Base-by-base conservation (phyloP, 1,140 invertebrate genomes). In the Zaprionus capensis region DNA sequence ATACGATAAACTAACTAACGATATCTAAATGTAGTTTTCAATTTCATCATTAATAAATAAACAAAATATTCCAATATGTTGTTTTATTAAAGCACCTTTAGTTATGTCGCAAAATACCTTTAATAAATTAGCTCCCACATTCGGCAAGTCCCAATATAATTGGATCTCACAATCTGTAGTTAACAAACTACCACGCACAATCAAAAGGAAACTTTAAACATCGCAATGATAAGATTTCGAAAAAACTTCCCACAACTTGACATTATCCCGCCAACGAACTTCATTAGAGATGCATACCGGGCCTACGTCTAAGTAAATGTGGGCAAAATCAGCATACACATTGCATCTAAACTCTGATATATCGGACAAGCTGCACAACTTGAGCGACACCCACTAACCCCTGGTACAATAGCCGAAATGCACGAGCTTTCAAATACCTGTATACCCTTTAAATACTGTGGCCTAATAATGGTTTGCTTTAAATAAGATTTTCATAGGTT, bases 331-430 rank as follows among this genome's bases (percentile, higher is more conserved):
- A 38, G 9, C 31, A 65, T 26, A 34, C 20, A 34, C 22, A 17
- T 64, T n/a, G 26, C 49, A 17, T 53, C 24, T 34, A 51, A 12
- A 15, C 2, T 1, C 4, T 61, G 46, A 44, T 11, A 28, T 28
- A n/a, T 61, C 15, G 24, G 15, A 9, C 14, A 28, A 46, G 38
- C 38, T 46, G 15, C 26, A 56, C 51, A 26, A 49, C 17, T 15
- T 55, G 14, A 24, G 15, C 24, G 51, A 56, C 63, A 66, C 63
- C 63, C 63, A 66, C 63, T 66, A 51, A 66, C 51, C 63, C 36
- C 11, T 28, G 26, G 5, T 7, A 20, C 15, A 56, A 66, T 56
- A 22, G 17, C 4, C 41, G 20, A n/a, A 65, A 53, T 15, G 34
- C 46, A 20, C 26, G 6, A 17, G 22, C 24, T 38, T 55, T 22